These are phyloP conservation scores for Pandion haliaetus DNA, from an alignment of 2,113 vertebrate genomes.

Conservation along the genomic window DNA sequence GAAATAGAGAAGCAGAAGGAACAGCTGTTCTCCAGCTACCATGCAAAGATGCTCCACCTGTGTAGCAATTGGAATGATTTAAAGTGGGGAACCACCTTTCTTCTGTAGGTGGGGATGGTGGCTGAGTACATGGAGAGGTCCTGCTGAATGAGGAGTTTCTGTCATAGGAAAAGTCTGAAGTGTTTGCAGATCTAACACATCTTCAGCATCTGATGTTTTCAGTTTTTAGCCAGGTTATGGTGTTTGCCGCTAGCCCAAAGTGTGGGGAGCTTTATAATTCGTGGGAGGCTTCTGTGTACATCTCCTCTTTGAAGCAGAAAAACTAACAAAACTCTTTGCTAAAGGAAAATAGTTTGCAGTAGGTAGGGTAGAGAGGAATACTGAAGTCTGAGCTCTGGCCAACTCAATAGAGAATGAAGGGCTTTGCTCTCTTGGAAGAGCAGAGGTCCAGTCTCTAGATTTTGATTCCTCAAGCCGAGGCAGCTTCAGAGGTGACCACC, in stretches of 20 bases:
- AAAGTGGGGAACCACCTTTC: not conserved
- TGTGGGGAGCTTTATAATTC: not conserved
- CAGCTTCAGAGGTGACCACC: not conserved
- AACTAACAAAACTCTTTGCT: not conserved
- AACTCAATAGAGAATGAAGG: not conserved
- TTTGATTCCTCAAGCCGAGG: not conserved
- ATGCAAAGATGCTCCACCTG: not conserved
- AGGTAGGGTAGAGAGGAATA: not conserved
- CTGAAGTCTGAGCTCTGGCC: not conserved
- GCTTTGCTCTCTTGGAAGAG: not conserved
- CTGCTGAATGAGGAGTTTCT: not conserved
- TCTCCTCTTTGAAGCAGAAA: not conserved
- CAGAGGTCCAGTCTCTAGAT: not conserved
- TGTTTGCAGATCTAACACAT: not conserved
- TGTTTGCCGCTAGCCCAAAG: not conserved
- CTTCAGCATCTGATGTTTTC: not conserved
- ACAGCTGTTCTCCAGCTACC: not conserved
- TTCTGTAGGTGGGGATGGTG: not conserved
- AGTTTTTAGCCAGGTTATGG: not conserved
- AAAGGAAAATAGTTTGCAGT: not conserved
- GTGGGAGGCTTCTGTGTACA: not conserved
- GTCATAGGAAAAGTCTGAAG: not conserved
- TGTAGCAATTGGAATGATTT: not conserved
- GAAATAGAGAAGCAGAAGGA: not conserved
- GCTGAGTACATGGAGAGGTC: fast-evolving